A percentile compares a stretch with the other conserved stretches of the same genome.
phyloP scores from a whole-genome alignment of 2,113 vertebrate species.

The Formicarius rufipectus region DNA sequence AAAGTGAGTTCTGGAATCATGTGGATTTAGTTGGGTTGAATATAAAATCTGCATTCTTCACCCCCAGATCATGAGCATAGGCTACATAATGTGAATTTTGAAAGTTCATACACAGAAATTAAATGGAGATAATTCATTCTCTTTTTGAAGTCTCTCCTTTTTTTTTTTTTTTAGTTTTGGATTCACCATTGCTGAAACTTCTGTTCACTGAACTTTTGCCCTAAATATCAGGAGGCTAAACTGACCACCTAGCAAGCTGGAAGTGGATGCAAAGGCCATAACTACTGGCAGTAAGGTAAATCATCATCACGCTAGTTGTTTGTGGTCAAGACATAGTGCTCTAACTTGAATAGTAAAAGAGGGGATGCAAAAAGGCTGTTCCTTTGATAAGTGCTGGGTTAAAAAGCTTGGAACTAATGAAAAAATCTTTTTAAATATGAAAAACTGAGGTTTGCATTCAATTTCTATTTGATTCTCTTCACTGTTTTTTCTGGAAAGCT shows the following conservation, averaged over 20 bases:
- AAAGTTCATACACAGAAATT: background rate
- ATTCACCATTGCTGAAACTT: background rate
- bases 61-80: background rate
- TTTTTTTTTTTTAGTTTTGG: background rate
- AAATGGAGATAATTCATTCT: background rate
- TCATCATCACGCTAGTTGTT: background rate
- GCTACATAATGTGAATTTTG: background rate
- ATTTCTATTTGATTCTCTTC: background rate
- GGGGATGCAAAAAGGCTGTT: background rate
- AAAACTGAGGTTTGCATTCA: background rate
- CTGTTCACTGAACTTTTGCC: background rate
- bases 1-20: background rate
- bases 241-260: background rate
- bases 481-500: conserved; percentile 7
- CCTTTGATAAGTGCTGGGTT: background rate
- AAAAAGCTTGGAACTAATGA: background rate
- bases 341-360: background rate
- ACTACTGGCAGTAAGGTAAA: conserved; percentile 9
- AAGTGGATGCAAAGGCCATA: background rate
- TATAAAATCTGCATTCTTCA: background rate
- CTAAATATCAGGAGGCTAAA: background rate
- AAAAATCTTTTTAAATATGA: background rate
- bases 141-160: background rate
- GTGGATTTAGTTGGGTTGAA: background rate
- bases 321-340: background rate